phyloP scores from a whole-genome alignment of 2,113 vertebrate species.

The Ceyx margarethae region DNA sequence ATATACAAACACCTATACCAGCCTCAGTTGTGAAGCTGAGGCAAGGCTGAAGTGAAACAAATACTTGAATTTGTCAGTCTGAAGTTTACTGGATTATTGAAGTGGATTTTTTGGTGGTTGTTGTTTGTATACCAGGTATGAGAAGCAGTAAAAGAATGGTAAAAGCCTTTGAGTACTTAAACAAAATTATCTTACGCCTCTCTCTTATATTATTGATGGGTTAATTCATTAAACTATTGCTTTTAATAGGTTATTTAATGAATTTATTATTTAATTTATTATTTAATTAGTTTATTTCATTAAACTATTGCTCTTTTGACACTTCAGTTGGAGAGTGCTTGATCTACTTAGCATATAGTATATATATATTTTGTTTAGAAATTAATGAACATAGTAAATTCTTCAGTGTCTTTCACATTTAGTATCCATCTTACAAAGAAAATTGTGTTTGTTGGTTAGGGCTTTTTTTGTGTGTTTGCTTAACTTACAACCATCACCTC shows the following conservation, averaged over 20 bases:
- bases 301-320: not conserved
- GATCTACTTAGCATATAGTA: not conserved
- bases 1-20: not conserved
- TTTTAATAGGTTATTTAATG: too few species aligned
- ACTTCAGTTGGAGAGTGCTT: not conserved
- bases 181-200: not conserved
- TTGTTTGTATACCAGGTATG: not conserved
- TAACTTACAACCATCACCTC: not conserved
- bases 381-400: not conserved
- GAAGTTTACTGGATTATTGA: conserved; percentile 43
- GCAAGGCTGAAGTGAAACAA: conserved; percentile 45
- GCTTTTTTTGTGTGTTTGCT: not conserved
- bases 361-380: not conserved
- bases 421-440: not conserved
- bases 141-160: not conserved
- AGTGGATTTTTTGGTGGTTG: conserved; percentile 31
- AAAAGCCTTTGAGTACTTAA: not conserved
- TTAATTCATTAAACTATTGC: not conserved
- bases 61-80: conserved; percentile 26
- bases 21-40: conserved; percentile 38
- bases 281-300: not conserved
- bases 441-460: not conserved
- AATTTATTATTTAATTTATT: too few species aligned
- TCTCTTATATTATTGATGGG: not conserved
- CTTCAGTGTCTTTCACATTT: not conserved